Evolutionary conservation across 2,888 invertebrate genomes (phyloP).

Genomic region (Rapana venosa): DNA sequence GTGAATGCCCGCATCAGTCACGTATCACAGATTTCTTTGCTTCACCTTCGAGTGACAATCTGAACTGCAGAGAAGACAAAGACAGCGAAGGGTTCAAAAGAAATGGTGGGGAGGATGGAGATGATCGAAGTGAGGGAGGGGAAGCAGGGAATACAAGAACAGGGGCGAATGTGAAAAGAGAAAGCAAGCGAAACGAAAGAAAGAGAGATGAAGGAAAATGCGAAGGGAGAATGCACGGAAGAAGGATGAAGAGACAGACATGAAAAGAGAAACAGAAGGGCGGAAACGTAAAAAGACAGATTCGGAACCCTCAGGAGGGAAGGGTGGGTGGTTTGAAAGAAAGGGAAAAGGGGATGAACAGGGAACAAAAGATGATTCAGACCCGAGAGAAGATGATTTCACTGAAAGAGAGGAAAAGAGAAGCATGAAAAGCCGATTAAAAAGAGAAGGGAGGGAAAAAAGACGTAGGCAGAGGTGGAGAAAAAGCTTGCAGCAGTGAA

Average conservation of each 20-base stretch:
- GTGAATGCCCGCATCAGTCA: slow-evolving; percentile 20
- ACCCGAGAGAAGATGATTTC: slow-evolving; percentile 14
- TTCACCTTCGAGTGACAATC: slow-evolving; percentile 14
- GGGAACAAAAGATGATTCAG: slow-evolving; percentile 7
- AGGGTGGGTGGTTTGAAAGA: slow-evolving; percentile 26
- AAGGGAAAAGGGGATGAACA: slow-evolving; percentile 11
- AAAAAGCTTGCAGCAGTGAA: background rate
- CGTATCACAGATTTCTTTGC: slow-evolving; percentile 10
- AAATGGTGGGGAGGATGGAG: slow-evolving; percentile 21
- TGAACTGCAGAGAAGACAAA: slow-evolving; percentile 17
- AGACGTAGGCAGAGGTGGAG: background rate
- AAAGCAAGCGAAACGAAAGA: slow-evolving; percentile 22
- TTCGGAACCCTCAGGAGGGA: slow-evolving; percentile 10
- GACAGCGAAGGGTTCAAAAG: slow-evolving; percentile 14
- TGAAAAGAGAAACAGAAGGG: slow-evolving; percentile 23
- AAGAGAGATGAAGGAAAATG: slow-evolving; percentile 11
- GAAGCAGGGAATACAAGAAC: slow-evolving; percentile 12
- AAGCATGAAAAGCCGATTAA: slow-evolving; percentile 21
- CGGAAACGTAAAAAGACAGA: slow-evolving; percentile 24
- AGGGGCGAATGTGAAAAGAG: background rate
- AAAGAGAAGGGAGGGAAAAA: slow-evolving; percentile 26
- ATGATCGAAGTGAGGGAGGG: slow-evolving; percentile 23
- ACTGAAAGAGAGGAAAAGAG: slow-evolving; percentile 27
- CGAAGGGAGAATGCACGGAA: background rate
- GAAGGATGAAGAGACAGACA: slow-evolving; percentile 21